These are phyloP conservation scores for Pinctada fucata DNA, from an alignment of 2,888 invertebrate species.

Conservation along the genomic window DNA sequence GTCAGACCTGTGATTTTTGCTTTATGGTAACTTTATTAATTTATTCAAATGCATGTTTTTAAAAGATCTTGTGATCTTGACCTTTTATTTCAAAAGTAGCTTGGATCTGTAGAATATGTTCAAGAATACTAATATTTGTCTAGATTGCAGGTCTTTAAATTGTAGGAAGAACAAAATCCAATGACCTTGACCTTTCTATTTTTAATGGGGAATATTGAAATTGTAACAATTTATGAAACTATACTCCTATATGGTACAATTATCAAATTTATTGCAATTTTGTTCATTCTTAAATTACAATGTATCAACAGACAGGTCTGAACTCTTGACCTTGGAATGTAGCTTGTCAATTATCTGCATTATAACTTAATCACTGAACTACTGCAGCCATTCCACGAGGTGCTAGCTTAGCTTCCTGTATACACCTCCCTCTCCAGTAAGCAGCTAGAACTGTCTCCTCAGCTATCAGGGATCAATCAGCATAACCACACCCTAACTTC, in stretches of 20 bases:
- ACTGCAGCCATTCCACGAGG: conserved; percentile 76
- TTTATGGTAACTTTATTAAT: neutral
- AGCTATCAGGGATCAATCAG: conserved; percentile 94
- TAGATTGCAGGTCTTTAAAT: too few relatives aligned
- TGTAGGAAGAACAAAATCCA: too few relatives aligned
- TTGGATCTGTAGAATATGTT: too few relatives aligned
- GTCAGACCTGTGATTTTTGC: conserved; percentile 66
- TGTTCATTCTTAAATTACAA: neutral
- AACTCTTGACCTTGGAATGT: neutral
- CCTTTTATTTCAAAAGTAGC: too few relatives aligned
- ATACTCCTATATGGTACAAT: neutral
- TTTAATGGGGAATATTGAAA: neutral
- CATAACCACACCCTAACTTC: conserved; percentile 97
- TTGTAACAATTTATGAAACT: neutral
- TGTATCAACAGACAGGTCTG: neutral
- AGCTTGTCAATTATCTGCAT: too few relatives aligned
- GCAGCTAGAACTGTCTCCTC: conserved; percentile 96
- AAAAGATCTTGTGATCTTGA: too few relatives aligned
- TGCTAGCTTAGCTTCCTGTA: conserved; percentile 71
- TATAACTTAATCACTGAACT: conserved; percentile 57
- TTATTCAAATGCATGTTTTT: neutral
- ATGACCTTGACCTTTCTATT: too few relatives aligned
- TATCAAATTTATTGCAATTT: too few relatives aligned
- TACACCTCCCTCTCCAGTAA: conserved; percentile 85
- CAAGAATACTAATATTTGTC: too few relatives aligned